Evolutionary conservation across 2,888 invertebrate genomes (phyloP).

Genomic region (Polyommatus iphigenia): DNA sequence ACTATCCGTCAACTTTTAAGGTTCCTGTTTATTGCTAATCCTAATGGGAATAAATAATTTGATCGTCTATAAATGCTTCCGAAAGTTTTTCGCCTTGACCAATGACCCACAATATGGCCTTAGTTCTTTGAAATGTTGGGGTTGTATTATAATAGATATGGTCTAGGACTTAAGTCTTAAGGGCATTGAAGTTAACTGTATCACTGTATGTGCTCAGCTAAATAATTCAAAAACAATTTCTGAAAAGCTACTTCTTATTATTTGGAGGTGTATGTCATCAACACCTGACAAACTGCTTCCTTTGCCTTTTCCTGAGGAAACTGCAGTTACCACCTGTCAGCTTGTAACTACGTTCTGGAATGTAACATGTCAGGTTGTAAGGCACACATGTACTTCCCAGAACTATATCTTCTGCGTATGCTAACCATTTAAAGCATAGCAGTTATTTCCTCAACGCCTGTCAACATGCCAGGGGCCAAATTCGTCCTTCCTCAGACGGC

Average conservation of each 20-base stretch:
- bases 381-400: background rate
- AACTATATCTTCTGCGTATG: background rate
- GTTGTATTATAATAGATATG: too few relatives aligned
- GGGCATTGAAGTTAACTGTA: background rate
- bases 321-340: background rate
- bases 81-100: too few relatives aligned
- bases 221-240: background rate
- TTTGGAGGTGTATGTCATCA: background rate
- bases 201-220: background rate
- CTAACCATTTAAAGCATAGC: background rate
- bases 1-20: background rate
- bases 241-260: background rate
- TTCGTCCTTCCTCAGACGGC: slow-evolving; percentile 4
- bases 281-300: background rate
- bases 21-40: background rate
- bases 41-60: background rate
- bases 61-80: background rate
- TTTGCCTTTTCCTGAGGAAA: background rate
- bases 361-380: too few relatives aligned
- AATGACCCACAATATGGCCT: too few relatives aligned
- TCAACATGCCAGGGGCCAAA: background rate
- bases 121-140: too few relatives aligned
- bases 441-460: background rate
- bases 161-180: too few relatives aligned
- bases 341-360: background rate